These are phyloP conservation scores for Ranitomeya imitator DNA, from an alignment of 2,113 vertebrate genomes.

Conservation along the genomic window DNA sequence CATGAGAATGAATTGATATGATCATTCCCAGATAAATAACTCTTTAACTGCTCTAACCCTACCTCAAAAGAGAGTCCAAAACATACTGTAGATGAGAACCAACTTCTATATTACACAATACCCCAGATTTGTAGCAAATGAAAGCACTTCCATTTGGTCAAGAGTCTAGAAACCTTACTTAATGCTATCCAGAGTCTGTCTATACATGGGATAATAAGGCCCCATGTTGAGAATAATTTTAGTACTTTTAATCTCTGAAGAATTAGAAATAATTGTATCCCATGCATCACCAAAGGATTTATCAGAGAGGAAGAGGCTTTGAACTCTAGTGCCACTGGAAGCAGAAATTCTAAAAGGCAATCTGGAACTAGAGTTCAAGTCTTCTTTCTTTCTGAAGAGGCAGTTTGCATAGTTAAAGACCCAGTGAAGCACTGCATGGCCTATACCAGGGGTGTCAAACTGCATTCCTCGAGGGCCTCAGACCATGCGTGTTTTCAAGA, in stretches of 20 bases:
- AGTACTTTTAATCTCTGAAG: background rate
- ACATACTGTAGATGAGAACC: background rate
- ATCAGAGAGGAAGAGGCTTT: too few relatives aligned
- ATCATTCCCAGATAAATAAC: slow-evolving; percentile 60
- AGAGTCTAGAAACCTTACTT: background rate
- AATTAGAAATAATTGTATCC: too few relatives aligned
- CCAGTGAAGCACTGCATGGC: too few relatives aligned
- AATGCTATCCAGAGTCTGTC: background rate
- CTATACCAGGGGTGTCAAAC: too few relatives aligned
- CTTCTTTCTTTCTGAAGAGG: too few relatives aligned
- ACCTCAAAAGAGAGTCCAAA: background rate
- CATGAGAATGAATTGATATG: slow-evolving; percentile 62
- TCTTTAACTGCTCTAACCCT: background rate
- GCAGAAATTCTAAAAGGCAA: too few relatives aligned
- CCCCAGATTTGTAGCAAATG: background rate
- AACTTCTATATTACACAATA: background rate
- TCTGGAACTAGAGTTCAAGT: too few relatives aligned
- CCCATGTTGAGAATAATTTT: background rate
- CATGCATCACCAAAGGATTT: too few relatives aligned
- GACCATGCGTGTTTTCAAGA: too few relatives aligned
- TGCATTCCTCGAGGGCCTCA: too few relatives aligned
- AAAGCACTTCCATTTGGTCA: background rate
- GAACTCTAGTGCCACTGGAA: too few relatives aligned
- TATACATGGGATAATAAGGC: background rate
- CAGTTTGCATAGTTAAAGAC: too few relatives aligned